Evolutionary conservation across 2,888 invertebrate genomes (phyloP).

Genomic region (Sphaeridia pumilis): DNA sequence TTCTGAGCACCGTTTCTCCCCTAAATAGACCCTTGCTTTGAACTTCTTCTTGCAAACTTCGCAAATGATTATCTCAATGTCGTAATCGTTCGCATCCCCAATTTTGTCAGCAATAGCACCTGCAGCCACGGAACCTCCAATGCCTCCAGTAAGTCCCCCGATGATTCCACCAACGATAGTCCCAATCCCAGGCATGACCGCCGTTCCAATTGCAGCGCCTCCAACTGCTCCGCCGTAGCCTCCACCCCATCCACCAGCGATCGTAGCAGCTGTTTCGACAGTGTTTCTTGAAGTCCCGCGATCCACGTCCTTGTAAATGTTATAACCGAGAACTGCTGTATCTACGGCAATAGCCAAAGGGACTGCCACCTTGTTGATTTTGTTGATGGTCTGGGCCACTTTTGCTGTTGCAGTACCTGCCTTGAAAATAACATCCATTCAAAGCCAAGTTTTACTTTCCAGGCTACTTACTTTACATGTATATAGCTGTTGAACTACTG

Average conservation of each 20-base stretch:
- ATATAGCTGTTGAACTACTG: too few species aligned
- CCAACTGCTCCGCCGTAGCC: slow-evolving; percentile 2
- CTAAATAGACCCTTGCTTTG: neutral
- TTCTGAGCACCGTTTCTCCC: too few species aligned
- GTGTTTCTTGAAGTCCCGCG: slow-evolving; percentile 1
- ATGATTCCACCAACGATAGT: slow-evolving; percentile 6
- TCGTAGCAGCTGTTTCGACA: slow-evolving; percentile 6
- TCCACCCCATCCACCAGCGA: slow-evolving; percentile 13
- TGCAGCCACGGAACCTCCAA: slow-evolving; percentile 2
- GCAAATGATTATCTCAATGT: neutral
- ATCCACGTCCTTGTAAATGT: neutral
- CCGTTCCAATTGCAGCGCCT: slow-evolving; percentile 4
- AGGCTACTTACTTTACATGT: too few species aligned
- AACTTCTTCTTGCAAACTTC: neutral
- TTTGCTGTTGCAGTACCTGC: slow-evolving; percentile 2
- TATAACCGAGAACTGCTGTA: neutral
- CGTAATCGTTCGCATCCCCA: slow-evolving; percentile 6
- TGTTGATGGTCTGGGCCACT: neutral
- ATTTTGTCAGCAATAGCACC: neutral
- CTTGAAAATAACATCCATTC: too few species aligned
- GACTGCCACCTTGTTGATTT: slow-evolving; percentile 7
- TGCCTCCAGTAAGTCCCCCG: slow-evolving; percentile 1
- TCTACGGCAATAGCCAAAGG: slow-evolving; percentile 11
- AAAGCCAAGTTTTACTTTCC: too few species aligned
- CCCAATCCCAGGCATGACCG: slow-evolving; percentile 5